These are phyloP conservation scores for Delichon dasypus DNA, from an alignment of 2,797 vertebrate species.

Conservation along the genomic window DNA sequence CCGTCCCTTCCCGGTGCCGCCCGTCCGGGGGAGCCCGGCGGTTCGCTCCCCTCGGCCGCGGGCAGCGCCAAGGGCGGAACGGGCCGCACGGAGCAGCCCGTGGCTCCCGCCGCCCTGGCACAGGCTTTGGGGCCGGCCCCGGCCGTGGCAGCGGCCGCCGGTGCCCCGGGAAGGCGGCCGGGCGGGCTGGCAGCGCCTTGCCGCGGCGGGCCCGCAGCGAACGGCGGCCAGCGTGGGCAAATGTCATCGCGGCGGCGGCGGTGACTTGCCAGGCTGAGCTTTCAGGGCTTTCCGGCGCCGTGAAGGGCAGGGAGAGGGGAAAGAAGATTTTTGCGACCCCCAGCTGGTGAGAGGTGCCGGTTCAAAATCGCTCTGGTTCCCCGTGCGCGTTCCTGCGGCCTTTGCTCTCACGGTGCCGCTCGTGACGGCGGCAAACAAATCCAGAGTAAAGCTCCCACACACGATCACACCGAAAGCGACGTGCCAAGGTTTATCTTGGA, in stretches of 20 bases:
- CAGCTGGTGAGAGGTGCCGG: neutral
- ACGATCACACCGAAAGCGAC: neutral
- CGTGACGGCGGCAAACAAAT: neutral
- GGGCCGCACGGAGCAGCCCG: neutral
- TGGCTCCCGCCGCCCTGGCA: neutral
- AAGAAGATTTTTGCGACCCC: neutral
- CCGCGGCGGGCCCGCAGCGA: neutral
- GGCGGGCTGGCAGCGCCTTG: neutral
- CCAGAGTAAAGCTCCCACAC: neutral
- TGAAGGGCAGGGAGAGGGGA: neutral
- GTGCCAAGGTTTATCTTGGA: neutral
- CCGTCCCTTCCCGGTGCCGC: too few relatives aligned
- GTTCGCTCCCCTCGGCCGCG: neutral
- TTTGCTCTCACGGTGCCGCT: neutral
- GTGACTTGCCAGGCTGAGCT: neutral
- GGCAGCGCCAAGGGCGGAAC: neutral
- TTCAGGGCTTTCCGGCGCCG: fast-evolving
- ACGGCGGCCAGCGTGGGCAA: neutral
- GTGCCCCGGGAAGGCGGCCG: neutral
- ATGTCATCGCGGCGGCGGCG: neutral
- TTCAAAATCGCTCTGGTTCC: neutral
- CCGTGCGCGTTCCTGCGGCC: neutral
- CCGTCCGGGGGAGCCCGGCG: neutral
- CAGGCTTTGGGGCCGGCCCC: neutral
- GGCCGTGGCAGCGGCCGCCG: neutral